Evolutionary conservation across 92 coral and sea anemone genomes (phyloP).

Genomic region (Bergia puertoricense): DNA sequence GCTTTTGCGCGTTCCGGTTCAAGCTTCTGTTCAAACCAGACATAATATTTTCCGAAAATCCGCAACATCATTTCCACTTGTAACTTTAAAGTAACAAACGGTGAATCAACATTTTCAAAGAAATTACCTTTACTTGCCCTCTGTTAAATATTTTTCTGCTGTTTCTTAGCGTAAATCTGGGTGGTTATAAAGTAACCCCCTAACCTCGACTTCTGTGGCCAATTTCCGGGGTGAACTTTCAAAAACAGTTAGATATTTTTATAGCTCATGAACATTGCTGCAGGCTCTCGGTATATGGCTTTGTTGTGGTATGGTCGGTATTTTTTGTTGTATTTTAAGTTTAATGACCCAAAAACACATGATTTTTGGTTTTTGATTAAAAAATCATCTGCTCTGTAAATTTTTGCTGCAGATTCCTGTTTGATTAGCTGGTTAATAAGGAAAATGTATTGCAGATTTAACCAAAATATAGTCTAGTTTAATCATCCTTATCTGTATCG

Average conservation of each 20-base stretch:
- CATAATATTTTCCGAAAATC: neutral
- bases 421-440: neutral
- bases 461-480: neutral
- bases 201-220: neutral
- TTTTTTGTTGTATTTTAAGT: neutral
- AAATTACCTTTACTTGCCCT: neutral
- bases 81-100: neutral
- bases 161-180: neutral
- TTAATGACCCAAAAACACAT: neutral
- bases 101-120: neutral
- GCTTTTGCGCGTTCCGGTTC: neutral
- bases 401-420: neutral
- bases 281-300: conserved; percentile 30
- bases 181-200: neutral
- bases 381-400: neutral
- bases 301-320: conserved; percentile 17
- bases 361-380: neutral
- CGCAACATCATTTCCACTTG: neutral
- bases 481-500: too few relatives aligned
- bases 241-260: neutral
- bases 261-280: neutral
- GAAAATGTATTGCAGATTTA: neutral
- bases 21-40: neutral
- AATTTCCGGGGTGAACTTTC: conserved; percentile 5
- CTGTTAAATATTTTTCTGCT: neutral